Evolutionary conservation across 2,888 invertebrate species (phyloP), one percentile per base, ranked within the genome.

Genomic region (Ormia ochracea): DNA sequence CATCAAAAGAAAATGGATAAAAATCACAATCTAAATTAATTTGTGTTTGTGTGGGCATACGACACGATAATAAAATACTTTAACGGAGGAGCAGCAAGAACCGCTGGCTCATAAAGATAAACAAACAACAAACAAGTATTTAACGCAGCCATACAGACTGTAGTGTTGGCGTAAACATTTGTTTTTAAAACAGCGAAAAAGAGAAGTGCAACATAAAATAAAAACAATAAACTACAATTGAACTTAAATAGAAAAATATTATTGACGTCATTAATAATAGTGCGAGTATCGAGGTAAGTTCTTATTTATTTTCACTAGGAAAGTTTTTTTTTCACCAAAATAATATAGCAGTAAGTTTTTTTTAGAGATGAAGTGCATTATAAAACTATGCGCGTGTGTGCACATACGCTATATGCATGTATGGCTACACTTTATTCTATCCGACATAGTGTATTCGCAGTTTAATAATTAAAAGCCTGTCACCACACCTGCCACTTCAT

Each of bases 71-170:
- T 33, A 50, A 43, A 59, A 36, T 7, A 45, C 61, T 54, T 45
- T 48, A 76, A 63, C 31, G 52, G 52, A 28, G 26, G 68, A 59
- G 36, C 61, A 76, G 69, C 76, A 76, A 76, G 76, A 69, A 61
- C 54, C 68, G 69, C 76, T n/a, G 69, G 59, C 28, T 69, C 54
- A 61, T 61, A 61, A 76, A 76, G 76, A 75, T 76, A 76, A 69
- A 76, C 61, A 76, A 69, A 75, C 38, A 69, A 75, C 38, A 61
- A 52, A 52, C 63, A 72, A 72, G 56, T 56, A 63, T 73, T 63
- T 38, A 52, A 63, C 52, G 68, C 76, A 76, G 81, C 54, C 81
- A 81, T 81, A 68, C 78, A 81, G 81, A 69, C 81, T 78, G 76
- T 78, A 52, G 58, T 74, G 50, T 12, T 65, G 36, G 23, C 52